These are phyloP conservation scores for Ferdinandea cuprea DNA, from an alignment of 2,888 invertebrate genomes.

Conservation along the genomic window DNA sequence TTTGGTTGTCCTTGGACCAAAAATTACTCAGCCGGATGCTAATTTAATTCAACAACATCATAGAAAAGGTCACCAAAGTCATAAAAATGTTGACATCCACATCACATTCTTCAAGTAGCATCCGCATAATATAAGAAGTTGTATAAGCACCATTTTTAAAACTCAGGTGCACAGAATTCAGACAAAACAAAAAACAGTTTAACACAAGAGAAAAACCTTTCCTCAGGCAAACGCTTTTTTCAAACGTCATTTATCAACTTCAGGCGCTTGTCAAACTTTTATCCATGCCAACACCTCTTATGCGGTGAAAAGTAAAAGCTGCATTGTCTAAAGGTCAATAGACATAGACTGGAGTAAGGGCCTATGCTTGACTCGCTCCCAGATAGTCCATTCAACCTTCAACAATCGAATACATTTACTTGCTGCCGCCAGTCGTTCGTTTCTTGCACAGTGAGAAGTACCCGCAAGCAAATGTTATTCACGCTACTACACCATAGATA, in stretches of 20 bases:
- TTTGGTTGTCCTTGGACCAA: too few species aligned
- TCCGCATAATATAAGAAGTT: too few species aligned
- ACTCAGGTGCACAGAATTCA: too few species aligned
- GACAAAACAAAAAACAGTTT: too few species aligned
- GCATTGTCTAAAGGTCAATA: constrained; percentile 59
- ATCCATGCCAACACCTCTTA: constrained; percentile 36
- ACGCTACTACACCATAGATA: constrained; percentile 8
- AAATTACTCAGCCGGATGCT: too few species aligned
- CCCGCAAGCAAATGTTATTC: constrained; percentile 31
- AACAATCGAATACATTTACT: constrained; percentile 43
- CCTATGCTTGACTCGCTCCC: constrained; percentile 18
- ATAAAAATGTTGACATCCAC: too few species aligned
- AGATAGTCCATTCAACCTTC: constrained; percentile 57
- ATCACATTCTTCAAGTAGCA: too few species aligned
- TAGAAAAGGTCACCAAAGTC: too few species aligned
- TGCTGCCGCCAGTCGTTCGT: neutral
- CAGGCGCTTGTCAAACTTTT: constrained; percentile 44
- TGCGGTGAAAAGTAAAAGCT: constrained; percentile 58
- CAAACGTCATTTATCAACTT: constrained; percentile 36
- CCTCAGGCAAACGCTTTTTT: neutral
- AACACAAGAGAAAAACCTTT: neutral
- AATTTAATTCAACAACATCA: too few species aligned
- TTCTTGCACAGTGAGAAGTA: constrained; percentile 28
- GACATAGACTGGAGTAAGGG: constrained; percentile 35
- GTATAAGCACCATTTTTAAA: too few species aligned